A percentile compares a stretch with the other conserved stretches of the same genome.
phyloP scores from a whole-genome alignment of 2,888 invertebrate species.

The Papilio protenor region DNA sequence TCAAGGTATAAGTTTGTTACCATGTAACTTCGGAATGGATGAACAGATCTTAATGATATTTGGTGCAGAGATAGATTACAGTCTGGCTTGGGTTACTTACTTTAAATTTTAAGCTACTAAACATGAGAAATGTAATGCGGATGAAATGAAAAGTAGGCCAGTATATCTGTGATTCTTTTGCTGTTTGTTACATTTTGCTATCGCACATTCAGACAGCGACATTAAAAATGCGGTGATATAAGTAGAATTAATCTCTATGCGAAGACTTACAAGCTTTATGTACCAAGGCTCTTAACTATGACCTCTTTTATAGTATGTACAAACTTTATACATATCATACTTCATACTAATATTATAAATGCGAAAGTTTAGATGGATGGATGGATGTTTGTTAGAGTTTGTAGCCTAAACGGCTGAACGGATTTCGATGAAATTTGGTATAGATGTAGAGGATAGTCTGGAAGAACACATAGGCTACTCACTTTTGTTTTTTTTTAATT shows the following conservation, averaged over 20 bases:
- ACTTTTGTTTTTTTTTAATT: too few species aligned
- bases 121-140: not conserved
- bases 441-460: too few species aligned
- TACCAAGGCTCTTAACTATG: slow-evolving; percentile 36
- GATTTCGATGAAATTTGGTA: too few species aligned
- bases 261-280: slow-evolving; percentile 37
- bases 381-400: too few species aligned
- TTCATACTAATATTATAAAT: too few species aligned
- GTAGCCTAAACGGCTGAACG: too few species aligned
- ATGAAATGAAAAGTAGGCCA: not conserved
- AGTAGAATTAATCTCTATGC: slow-evolving; percentile 36
- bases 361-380: too few species aligned
- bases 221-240: slow-evolving; percentile 38
- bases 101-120: not conserved
- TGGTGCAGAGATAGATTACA: too few species aligned
- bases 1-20: too few species aligned
- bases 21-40: too few species aligned
- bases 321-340: not conserved
- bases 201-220: slow-evolving; percentile 1
- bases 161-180: not conserved
- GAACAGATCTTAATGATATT: too few species aligned
- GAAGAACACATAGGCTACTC: too few species aligned
- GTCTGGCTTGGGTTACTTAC: not conserved
- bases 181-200: not conserved
- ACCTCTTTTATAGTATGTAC: slow-evolving; percentile 31